These are phyloP conservation scores for Chelon labrosus DNA, from an alignment of 2,797 vertebrate species.

Conservation along the genomic window DNA sequence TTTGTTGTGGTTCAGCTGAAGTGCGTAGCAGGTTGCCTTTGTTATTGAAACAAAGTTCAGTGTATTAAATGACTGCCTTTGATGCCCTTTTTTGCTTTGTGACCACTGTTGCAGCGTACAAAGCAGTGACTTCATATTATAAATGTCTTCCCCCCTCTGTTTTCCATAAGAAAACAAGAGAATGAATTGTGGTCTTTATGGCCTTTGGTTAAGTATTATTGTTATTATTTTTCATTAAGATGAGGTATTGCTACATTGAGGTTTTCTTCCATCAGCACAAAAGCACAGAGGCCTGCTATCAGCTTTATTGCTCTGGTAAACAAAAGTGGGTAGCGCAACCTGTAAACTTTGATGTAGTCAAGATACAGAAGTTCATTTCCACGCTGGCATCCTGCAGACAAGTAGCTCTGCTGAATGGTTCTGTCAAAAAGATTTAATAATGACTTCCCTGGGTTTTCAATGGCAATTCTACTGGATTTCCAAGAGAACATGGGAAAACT, in stretches of 20 bases:
- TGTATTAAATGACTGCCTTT: slow-evolving; percentile 80
- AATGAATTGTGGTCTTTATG: slow-evolving; percentile 73
- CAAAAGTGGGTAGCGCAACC: slow-evolving; percentile 73
- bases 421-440: slow-evolving; percentile 70
- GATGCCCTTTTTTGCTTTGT: slow-evolving; percentile 76
- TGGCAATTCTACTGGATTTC: slow-evolving; percentile 61
- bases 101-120: slow-evolving; percentile 62
- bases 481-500: slow-evolving; percentile 58
- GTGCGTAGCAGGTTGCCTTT: slow-evolving; percentile 84
- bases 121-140: slow-evolving; percentile 83
- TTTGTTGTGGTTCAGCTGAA: slow-evolving; percentile 86
- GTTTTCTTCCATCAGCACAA: slow-evolving; percentile 75
- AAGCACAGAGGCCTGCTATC: slow-evolving; percentile 69
- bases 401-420: slow-evolving; percentile 66
- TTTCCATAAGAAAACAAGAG: slow-evolving; percentile 74
- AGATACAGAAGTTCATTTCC: slow-evolving; percentile 74
- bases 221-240: slow-evolving; percentile 78
- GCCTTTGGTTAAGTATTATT: slow-evolving; percentile 76
- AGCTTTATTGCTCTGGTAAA: slow-evolving; percentile 74
- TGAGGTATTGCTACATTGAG: slow-evolving; percentile 74
- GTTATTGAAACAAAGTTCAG: slow-evolving; percentile 82
- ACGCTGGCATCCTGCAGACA: slow-evolving; percentile 57
- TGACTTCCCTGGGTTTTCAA: slow-evolving; percentile 66
- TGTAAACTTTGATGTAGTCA: slow-evolving; percentile 74
- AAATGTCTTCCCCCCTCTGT: slow-evolving; percentile 79